phyloP scores from a whole-genome alignment of 2,113 vertebrate species.

The Pseudopodoces humilis region DNA sequence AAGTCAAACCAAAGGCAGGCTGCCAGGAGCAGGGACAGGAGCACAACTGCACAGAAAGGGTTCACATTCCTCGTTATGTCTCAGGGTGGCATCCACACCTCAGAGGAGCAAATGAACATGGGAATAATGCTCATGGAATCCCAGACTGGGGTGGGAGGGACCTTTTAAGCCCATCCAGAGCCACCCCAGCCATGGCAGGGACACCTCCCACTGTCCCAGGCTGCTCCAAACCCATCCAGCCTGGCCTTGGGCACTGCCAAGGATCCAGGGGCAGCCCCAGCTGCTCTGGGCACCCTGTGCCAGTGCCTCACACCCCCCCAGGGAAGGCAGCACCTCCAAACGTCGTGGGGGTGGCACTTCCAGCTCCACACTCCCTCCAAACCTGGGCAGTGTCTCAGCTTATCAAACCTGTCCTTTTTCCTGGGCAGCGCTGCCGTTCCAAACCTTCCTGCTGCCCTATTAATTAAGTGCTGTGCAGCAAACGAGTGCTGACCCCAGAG shows the following conservation, averaged over 20 bases:
- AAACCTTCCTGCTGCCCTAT: rapidly evolving
- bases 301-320: background rate
- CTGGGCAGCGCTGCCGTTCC: rapidly evolving
- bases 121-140: background rate
- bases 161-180: rapidly evolving
- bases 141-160: background rate
- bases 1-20: rapidly evolving
- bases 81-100: too few species aligned
- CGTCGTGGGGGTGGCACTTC: rapidly evolving
- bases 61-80: too few species aligned
- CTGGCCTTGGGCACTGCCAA: background rate
- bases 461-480: rapidly evolving
- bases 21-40: background rate
- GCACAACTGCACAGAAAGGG: background rate
- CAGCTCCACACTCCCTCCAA: rapidly evolving
- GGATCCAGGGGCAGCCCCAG: background rate
- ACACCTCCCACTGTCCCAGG: background rate
- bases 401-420: rapidly evolving
- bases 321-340: rapidly evolving
- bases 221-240: background rate
- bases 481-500: background rate
- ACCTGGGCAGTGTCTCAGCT: rapidly evolving
- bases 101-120: too few species aligned
- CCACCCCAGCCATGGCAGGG: background rate
- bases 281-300: background rate